Percentiles rank a stretch among this genome's conserved stretches.
Evolutionary conservation across 1,140 invertebrate species (phyloP).

Genomic region (Nasonia giraulti): DNA sequence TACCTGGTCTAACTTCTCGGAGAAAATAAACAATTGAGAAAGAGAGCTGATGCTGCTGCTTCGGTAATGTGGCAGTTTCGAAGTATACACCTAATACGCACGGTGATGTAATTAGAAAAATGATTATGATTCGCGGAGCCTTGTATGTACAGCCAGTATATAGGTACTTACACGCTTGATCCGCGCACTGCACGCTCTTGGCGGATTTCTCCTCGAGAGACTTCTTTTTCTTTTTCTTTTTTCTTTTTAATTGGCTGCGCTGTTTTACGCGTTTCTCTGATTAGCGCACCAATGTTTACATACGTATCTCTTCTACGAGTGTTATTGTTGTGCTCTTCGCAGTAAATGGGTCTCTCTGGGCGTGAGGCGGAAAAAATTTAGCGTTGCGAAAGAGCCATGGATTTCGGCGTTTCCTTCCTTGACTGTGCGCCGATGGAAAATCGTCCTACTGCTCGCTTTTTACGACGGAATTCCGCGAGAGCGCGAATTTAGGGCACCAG

Average conservation of each 20-base stretch:
- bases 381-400: background rate
- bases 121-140: background rate
- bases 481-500: conserved; percentile 16
- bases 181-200: background rate
- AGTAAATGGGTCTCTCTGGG: no score
- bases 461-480: conserved; percentile 30
- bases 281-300: background rate
- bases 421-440: conserved; percentile 33
- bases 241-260: background rate
- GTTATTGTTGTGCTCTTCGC: no score
- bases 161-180: background rate
- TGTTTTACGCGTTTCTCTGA: background rate
- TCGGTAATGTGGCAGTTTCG: background rate
- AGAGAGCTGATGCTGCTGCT: background rate
- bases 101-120: conserved; percentile 32
- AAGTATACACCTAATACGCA: background rate
- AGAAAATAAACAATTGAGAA: background rate
- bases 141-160: background rate
- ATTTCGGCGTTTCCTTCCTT: conserved; percentile 9
- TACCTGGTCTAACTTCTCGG: background rate
- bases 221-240: background rate
- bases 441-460: conserved; percentile 20
- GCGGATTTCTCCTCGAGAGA: no score
- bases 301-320: background rate
- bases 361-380: no score